A percentile compares a stretch with the other conserved stretches of the same genome.
Evolutionary conservation across 2,113 vertebrate species (phyloP).

Genomic region (Lipotes vexillifer): DNA sequence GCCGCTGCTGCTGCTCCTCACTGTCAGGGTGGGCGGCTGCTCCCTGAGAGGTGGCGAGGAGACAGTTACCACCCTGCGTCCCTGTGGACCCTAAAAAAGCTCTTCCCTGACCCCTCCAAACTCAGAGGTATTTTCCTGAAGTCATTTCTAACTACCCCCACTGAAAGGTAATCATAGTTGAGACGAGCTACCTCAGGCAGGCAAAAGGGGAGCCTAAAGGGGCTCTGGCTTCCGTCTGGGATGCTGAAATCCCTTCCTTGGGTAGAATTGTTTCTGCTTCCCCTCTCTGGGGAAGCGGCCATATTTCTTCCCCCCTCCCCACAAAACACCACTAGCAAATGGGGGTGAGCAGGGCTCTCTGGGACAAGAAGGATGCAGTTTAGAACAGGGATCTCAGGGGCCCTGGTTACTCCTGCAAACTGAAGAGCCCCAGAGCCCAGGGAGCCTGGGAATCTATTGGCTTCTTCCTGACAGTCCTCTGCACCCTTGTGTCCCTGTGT

Average conservation of each 20-base stretch:
- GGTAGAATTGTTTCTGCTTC: background rate
- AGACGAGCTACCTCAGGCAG: background rate
- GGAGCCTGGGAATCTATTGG: background rate
- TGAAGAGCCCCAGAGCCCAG: background rate
- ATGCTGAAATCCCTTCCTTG: background rate
- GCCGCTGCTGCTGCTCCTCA: slow-evolving; percentile 95
- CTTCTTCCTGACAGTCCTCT: background rate
- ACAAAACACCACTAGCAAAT: background rate
- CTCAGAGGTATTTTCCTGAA: background rate
- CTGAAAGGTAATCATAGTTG: background rate
- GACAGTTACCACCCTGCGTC: background rate
- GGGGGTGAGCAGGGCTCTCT: background rate
- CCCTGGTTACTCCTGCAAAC: background rate
- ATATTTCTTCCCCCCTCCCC: background rate
- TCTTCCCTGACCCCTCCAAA: background rate
- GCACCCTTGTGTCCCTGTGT: background rate
- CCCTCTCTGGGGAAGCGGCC: background rate
- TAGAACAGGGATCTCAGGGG: background rate
- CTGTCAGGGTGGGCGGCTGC: slow-evolving; percentile 97
- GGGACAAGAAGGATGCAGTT: background rate
- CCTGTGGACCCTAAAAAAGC: background rate
- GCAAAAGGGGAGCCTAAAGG: background rate
- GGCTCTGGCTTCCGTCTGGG: background rate
- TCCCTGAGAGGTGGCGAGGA: slow-evolving; percentile 81
- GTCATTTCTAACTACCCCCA: background rate